Conservation (phyloP, 1,140 invertebrate genomes). For the Drosophila nannoptera region DNA sequence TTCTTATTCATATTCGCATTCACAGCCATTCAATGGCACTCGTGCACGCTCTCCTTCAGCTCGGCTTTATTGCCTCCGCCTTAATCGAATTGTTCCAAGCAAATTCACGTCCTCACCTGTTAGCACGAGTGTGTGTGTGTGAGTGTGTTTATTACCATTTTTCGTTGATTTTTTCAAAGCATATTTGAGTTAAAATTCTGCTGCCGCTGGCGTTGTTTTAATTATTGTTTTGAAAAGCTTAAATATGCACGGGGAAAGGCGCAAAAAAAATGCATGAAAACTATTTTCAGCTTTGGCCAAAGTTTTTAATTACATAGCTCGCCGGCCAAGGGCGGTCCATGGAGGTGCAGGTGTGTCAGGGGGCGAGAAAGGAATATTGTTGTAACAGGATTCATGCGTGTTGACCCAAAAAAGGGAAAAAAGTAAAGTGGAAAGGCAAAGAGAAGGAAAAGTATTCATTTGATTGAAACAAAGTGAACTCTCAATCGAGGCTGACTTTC, state of each 20-base stretch:
- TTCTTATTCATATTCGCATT: slow-evolving; percentile 32
- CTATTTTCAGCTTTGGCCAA: slow-evolving; percentile 40
- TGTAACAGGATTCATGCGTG: slow-evolving; percentile 20
- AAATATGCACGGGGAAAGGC: slow-evolving; percentile 28
- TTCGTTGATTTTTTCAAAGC: slow-evolving; percentile 23
- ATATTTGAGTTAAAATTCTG: slow-evolving; percentile 28
- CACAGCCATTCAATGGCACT: slow-evolving; percentile 7
- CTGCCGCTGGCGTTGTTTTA: slow-evolving; percentile 39
- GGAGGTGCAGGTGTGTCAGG: background rate
- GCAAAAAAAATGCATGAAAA: slow-evolving; percentile 7
- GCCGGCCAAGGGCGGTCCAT: slow-evolving; percentile 21
- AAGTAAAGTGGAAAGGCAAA: background rate
- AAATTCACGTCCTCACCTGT: slow-evolving; percentile 26
- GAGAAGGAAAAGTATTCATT: slow-evolving; percentile 9
- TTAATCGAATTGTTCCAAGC: slow-evolving; percentile 30
- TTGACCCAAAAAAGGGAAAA: slow-evolving; percentile 7
- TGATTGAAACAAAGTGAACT: background rate
- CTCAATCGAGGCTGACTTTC: background rate
- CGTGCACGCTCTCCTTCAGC: slow-evolving; percentile 7
- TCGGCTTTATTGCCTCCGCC: background rate
- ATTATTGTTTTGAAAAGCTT: slow-evolving; percentile 49
- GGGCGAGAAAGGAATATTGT: slow-evolving; percentile 8
- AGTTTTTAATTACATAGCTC: slow-evolving; percentile 70
- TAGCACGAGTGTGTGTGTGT: background rate
- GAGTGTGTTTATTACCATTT: background rate